A percentile compares a stretch with the other conserved stretches of the same genome.
Conservation (phyloP, 2,113 vertebrate genomes). For the Poeciliopsis prolifica region DNA sequence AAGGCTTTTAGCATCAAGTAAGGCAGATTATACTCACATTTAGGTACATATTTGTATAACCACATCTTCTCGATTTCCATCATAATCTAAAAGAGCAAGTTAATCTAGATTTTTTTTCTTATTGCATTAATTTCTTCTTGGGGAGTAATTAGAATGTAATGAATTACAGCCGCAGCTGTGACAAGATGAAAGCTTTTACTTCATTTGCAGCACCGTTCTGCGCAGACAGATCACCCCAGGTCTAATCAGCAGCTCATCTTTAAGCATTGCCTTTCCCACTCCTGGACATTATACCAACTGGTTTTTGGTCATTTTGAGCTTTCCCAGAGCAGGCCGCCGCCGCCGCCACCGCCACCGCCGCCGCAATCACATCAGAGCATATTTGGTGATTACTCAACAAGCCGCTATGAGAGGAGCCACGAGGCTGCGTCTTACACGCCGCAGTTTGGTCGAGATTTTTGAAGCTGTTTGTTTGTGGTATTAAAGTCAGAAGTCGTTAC, state of each 20-base stretch:
- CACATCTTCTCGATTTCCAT: constrained; percentile 38
- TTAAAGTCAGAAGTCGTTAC: neutral
- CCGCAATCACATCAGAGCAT: constrained; percentile 4
- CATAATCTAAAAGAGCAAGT: constrained; percentile 54
- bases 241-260: constrained; percentile 1
- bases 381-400: constrained; percentile 7
- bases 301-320: constrained; percentile 16
- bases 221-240: constrained; percentile 10
- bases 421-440: neutral
- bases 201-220: constrained; percentile 17
- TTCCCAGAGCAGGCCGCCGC: neutral
- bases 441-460: neutral
- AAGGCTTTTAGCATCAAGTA: constrained; percentile 4
- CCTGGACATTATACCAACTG: neutral
- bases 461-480: neutral
- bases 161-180: constrained; percentile 46
- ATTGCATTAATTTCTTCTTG: constrained; percentile 46
- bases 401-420: neutral
- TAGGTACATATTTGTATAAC: constrained; percentile 23
- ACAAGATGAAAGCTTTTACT: constrained; percentile 51
- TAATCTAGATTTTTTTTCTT: constrained; percentile 62
- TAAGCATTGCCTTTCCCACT: constrained; percentile 1
- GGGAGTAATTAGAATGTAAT: constrained; percentile 52
- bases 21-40: constrained; percentile 25
- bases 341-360: too few species aligned